A percentile compares a stretch with the other conserved stretches of the same genome.
phyloP scores from a whole-genome alignment of 2,888 invertebrate genomes.

The Lathronympha strigana region DNA sequence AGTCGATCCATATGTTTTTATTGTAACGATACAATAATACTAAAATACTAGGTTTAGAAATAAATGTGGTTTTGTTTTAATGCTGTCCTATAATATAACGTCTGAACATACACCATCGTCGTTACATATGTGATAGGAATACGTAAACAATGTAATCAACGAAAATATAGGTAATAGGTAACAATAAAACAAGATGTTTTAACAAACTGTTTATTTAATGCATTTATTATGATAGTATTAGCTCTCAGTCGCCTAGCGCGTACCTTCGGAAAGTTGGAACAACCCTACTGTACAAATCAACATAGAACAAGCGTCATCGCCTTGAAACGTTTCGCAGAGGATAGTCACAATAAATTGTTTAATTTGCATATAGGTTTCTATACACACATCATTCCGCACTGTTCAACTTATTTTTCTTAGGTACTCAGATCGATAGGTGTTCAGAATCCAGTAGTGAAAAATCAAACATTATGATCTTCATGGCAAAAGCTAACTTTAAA shows the following conservation, averaged over 20 bases:
- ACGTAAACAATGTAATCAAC: background rate
- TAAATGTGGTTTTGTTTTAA: background rate
- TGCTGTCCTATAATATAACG: too few species aligned
- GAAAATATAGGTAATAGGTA: background rate
- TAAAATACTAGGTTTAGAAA: too few species aligned
- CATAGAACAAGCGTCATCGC: constrained; percentile 12
- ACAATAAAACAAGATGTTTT: constrained; percentile 66
- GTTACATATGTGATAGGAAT: background rate
- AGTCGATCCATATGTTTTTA: background rate
- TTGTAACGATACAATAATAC: too few species aligned
- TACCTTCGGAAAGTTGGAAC: constrained; percentile 84
- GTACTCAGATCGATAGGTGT: constrained; percentile 1
- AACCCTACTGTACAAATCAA: constrained; percentile 62
- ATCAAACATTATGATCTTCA: constrained; percentile 1
- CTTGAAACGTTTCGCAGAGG: constrained; percentile 7
- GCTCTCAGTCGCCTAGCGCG: constrained; percentile 84
- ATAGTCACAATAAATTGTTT: background rate
- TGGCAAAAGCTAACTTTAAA: constrained; percentile 20
- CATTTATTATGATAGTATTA: constrained; percentile 83
- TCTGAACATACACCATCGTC: too few species aligned
- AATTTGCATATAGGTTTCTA: background rate
- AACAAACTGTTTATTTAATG: constrained; percentile 83
- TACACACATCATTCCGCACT: constrained; percentile 15
- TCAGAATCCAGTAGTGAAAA: constrained; percentile 23
- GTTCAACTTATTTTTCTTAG: constrained; percentile 1